A percentile compares a stretch with the other conserved stretches of the same genome.
Evolutionary conservation across 2,797 vertebrate genomes (phyloP).

Genomic region (Rallus crepitans): DNA sequence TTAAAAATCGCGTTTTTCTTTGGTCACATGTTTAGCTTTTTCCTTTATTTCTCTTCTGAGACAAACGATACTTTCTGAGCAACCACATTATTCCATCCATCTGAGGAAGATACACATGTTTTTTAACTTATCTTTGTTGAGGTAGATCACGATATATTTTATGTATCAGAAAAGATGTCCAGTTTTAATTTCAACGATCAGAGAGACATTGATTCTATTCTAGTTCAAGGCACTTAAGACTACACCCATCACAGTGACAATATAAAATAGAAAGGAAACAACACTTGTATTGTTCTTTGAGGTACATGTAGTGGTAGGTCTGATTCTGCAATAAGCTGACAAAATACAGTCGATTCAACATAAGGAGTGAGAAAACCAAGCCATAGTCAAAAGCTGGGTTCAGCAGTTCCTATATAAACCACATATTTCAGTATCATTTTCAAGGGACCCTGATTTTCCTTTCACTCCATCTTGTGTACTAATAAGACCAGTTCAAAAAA

Average conservation of each 20-base stretch:
- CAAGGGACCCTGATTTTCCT: background rate
- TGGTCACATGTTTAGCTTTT: background rate
- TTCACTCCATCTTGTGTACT: background rate
- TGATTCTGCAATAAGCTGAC: background rate
- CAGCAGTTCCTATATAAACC: background rate
- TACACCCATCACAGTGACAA: rapidly evolving
- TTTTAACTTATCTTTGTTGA: background rate
- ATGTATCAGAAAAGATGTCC: background rate
- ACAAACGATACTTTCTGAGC: background rate
- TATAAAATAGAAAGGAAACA: background rate
- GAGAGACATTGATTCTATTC: background rate
- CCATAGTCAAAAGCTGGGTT: background rate
- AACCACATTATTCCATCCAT: background rate
- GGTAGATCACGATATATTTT: background rate
- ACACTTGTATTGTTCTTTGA: background rate
- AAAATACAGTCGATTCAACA: background rate
- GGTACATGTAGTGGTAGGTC: background rate
- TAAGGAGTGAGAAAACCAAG: background rate
- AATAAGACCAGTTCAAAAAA: background rate
- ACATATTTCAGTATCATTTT: rapidly evolving
- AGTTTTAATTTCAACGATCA: background rate
- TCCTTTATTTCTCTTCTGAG: background rate
- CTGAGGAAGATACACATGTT: background rate
- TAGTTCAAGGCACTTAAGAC: background rate
- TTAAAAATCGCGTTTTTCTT: background rate